Conservation (phyloP, 2,888 invertebrate genomes). For the Heliconius ismenius region DNA sequence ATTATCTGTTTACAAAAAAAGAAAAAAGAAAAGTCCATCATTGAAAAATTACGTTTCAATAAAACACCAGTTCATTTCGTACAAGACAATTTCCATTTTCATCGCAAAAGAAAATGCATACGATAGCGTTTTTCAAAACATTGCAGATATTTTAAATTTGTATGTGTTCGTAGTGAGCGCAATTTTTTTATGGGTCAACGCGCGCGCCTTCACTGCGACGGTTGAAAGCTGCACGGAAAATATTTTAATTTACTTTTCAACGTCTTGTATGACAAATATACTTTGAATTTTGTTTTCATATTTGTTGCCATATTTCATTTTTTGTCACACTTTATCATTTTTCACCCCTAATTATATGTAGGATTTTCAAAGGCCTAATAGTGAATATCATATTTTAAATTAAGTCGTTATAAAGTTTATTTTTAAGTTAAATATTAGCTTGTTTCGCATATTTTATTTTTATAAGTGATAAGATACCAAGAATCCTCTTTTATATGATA, state of each 20-base stretch:
- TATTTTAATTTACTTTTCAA: slow-evolving; percentile 54
- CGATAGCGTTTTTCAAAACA: slow-evolving; percentile 40
- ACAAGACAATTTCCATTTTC: slow-evolving; percentile 10
- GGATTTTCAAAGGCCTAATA: neutral
- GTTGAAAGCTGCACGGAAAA: slow-evolving; percentile 57
- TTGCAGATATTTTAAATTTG: slow-evolving; percentile 54
- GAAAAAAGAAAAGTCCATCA: neutral
- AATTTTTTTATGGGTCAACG: slow-evolving; percentile 59
- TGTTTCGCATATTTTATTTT: neutral
- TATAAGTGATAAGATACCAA: neutral
- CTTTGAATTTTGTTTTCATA: slow-evolving; percentile 19
- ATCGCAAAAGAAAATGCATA: slow-evolving; percentile 12
- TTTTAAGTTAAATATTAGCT: neutral
- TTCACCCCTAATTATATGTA: slow-evolving; percentile 11
- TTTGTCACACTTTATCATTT: slow-evolving; percentile 21
- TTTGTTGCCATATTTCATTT: slow-evolving; percentile 22
- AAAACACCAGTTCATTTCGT: neutral
- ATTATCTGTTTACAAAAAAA: neutral
- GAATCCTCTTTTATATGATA: neutral
- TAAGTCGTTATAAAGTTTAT: neutral
- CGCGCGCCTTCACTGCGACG: slow-evolving; percentile 53
- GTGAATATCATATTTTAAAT: neutral
- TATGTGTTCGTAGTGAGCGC: slow-evolving; percentile 57
- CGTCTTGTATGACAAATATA: slow-evolving; percentile 38
- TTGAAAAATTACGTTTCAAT: slow-evolving; percentile 16